Percentiles rank a stretch among this genome's conserved stretches.
These are phyloP conservation scores for Ailuropoda melanoleuca DNA, from an alignment of 2,113 vertebrate species.

Conservation along the genomic window DNA sequence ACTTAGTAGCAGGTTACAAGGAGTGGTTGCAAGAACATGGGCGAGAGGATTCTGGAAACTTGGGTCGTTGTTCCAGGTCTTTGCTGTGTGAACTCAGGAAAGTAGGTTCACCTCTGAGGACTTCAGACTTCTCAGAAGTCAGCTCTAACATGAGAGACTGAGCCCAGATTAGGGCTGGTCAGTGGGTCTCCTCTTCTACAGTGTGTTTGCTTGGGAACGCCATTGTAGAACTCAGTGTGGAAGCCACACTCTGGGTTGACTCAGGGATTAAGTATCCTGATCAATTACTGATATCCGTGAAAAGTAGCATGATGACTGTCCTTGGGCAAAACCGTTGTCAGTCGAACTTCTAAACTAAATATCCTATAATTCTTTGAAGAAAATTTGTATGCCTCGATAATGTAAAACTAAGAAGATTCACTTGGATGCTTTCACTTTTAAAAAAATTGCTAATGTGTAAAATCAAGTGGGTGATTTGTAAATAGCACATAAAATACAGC, in stretches of 20 bases:
- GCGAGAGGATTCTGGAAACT: neutral
- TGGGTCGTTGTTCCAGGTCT: neutral
- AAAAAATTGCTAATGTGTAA: neutral
- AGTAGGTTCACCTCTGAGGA: neutral
- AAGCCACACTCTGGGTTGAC: neutral
- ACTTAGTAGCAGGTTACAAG: neutral
- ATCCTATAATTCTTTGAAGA: neutral
- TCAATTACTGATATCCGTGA: neutral
- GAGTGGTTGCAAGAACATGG: neutral
- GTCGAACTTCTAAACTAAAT: neutral
- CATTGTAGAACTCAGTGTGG: neutral
- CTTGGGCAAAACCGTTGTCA: neutral
- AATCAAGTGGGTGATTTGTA: neutral
- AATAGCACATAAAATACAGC: neutral
- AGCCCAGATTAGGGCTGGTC: neutral
- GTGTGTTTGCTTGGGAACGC: neutral
- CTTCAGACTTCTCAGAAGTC: neutral
- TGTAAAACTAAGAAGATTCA: neutral
- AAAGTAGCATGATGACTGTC: neutral
- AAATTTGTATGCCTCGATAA: neutral
- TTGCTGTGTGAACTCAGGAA: neutral
- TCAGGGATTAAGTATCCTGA: neutral
- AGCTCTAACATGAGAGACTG: neutral
- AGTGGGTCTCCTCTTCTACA: neutral
- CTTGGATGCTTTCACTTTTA: neutral